Conservation (phyloP, 2,797 vertebrate species). For the Aselliscus stoliczkanus region DNA sequence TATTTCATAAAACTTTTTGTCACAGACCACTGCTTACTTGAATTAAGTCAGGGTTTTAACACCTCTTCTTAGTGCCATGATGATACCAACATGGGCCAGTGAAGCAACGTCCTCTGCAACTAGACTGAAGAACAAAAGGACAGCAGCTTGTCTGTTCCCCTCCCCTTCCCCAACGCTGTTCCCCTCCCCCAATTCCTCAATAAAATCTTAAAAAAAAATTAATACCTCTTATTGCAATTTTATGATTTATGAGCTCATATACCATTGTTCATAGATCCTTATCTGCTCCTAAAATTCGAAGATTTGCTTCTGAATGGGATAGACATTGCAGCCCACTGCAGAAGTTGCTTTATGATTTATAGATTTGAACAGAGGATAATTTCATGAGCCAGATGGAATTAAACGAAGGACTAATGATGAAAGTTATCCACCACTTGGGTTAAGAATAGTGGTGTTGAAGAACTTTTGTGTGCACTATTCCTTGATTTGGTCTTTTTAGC, state of each 20-base stretch:
- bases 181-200: too few species aligned
- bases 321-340: not conserved
- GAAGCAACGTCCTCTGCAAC: too few species aligned
- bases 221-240: not conserved
- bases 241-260: constrained; percentile 7
- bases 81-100: too few species aligned
- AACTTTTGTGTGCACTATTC: not conserved
- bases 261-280: not conserved
- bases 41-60: not conserved
- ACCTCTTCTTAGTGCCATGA: too few species aligned
- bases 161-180: too few species aligned
- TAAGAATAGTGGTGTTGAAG: not conserved
- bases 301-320: not conserved
- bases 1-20: not conserved
- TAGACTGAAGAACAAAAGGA: too few species aligned
- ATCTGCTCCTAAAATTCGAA: constrained; percentile 27
- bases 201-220: too few species aligned
- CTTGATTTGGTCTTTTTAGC: not conserved
- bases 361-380: not conserved
- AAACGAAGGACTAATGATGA: not conserved
- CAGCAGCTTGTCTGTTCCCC: too few species aligned
- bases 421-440: not conserved
- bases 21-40: constrained; percentile 12
- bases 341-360: not conserved
- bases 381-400: not conserved